These are phyloP conservation scores for Lerista edwardsae DNA, from an alignment of 2,797 vertebrate species.

Conservation along the genomic window DNA sequence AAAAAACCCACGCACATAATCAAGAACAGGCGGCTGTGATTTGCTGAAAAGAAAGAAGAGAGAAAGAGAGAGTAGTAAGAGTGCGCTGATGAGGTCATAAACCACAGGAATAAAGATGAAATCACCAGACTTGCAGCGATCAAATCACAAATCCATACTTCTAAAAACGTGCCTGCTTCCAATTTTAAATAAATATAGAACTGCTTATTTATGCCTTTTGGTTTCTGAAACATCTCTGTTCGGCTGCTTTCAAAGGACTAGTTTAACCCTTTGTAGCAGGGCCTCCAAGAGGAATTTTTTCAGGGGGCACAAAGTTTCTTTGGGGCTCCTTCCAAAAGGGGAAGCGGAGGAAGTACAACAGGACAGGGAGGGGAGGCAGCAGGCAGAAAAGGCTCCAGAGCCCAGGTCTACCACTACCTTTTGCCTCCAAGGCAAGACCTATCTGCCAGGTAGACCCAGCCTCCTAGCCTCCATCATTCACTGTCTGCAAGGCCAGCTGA, in stretches of 20 bases:
- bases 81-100: slow-evolving; percentile 35
- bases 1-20: neutral
- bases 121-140: slow-evolving; percentile 37
- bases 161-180: slow-evolving; percentile 2
- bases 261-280: neutral
- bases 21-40: neutral
- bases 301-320: no score
- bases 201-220: neutral
- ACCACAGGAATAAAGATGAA: slow-evolving; percentile 37
- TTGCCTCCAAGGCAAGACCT: no score
- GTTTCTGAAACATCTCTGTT: neutral
- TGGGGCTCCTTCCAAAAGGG: no score
- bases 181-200: neutral
- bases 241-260: neutral
- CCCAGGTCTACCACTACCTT: no score
- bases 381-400: no score
- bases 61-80: neutral
- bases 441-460: no score
- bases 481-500: no score
- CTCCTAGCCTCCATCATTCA: no score
- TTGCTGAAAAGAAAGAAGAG: neutral
- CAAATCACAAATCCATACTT: neutral
- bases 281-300: no score
- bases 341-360: no score
- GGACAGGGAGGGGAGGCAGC: no score